A percentile compares a stretch with the other conserved stretches of the same genome.
Evolutionary conservation across 1,140 invertebrate species (phyloP).

Genomic region (Achatina immaculata): DNA sequence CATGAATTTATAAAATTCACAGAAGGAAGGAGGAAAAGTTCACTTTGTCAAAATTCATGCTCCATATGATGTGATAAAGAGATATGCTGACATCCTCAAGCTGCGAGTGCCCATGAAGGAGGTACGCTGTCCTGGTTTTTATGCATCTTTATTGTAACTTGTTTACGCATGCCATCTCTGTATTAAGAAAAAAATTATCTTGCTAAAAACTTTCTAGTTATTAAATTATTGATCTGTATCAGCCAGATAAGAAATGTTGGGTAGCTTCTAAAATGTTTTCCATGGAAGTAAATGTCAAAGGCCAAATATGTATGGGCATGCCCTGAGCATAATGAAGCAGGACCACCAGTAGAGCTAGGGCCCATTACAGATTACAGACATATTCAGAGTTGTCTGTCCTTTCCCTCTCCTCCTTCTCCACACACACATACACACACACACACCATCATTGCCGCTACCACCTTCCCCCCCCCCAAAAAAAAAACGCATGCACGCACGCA

Average conservation of each 20-base stretch:
- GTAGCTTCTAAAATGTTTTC: not conserved
- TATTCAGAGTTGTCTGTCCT: too few species aligned
- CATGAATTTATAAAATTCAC: too few species aligned
- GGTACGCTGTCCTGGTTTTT: constrained; percentile 45
- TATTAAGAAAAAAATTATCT: not conserved
- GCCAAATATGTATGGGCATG: too few species aligned
- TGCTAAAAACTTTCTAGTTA: not conserved
- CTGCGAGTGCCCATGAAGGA: constrained; percentile 84
- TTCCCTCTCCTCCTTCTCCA: too few species aligned
- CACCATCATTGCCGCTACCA: too few species aligned
- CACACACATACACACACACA: too few species aligned
- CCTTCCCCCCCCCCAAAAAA: too few species aligned
- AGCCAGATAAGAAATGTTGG: not conserved
- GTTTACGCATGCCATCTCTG: not conserved
- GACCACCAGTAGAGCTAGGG: too few species aligned
- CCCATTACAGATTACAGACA: too few species aligned
- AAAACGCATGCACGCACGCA: too few species aligned
- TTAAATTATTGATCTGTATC: not conserved
- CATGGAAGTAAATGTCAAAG: too few species aligned
- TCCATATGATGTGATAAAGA: constrained; percentile 88
- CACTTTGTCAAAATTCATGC: constrained; percentile 90
- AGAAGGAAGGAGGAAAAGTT: constrained; percentile 53
- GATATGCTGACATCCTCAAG: constrained; percentile 91
- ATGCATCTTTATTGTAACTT: not conserved
- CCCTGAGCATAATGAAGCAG: too few species aligned